These are phyloP conservation scores for Halisarca cf. caerulea DNA, from an alignment of 37 sponge, comb jelly and placozoan genomes.

Conservation along the genomic window DNA sequence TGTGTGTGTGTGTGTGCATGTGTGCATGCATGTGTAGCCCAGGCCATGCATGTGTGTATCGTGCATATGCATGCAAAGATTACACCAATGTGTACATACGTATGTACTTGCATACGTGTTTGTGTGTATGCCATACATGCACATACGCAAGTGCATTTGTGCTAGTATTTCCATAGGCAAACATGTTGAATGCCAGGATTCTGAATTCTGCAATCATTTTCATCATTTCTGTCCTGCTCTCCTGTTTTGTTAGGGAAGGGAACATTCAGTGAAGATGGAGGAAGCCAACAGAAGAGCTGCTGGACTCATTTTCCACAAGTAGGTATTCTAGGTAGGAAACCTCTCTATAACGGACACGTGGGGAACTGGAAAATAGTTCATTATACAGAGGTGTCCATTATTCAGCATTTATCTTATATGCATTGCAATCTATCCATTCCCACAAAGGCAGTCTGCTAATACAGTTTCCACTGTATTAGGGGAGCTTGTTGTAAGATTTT, in stretches of 20 bases:
- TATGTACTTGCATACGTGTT: not conserved
- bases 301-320: slow-evolving; percentile 42
- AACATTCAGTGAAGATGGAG: slow-evolving; percentile 73
- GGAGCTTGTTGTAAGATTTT: too few species aligned
- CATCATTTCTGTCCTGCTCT: too few species aligned
- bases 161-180: not conserved
- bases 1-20: slow-evolving; percentile 10
- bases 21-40: not conserved
- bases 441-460: too few species aligned
- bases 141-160: not conserved
- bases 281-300: slow-evolving; percentile 80
- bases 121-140: not conserved
- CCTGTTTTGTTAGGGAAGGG: not conserved
- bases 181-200: too few species aligned
- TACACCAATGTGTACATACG: not conserved
- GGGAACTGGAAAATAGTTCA: too few species aligned
- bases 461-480: too few species aligned
- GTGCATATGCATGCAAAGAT: too few species aligned
- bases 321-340: not conserved
- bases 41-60: not conserved
- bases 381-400: too few species aligned
- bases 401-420: too few species aligned
- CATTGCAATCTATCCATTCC: too few species aligned
- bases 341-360: too few species aligned
- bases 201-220: too few species aligned